phyloP scores from a whole-genome alignment of 2,888 invertebrate genomes.

The Drosophila mayaguana region DNA sequence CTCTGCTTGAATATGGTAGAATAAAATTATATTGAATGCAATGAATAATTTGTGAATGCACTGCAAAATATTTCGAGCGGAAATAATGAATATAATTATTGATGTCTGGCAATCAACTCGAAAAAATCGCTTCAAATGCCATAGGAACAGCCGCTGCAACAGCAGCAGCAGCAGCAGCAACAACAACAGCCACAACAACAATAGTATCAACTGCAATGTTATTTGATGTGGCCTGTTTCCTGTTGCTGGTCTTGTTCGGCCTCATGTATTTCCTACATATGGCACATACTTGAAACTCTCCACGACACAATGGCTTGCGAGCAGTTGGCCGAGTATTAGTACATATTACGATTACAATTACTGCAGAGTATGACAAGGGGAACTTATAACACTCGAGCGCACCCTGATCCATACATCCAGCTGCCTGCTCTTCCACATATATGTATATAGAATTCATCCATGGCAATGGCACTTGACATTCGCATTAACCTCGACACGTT shows the following conservation, averaged over 20 bases:
- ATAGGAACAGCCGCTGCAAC: slow-evolving; percentile 5
- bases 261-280: slow-evolving; percentile 60
- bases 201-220: slow-evolving; percentile 42
- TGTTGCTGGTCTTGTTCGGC: slow-evolving; percentile 50
- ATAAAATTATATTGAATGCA: not conserved
- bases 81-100: slow-evolving; percentile 45
- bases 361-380: slow-evolving; percentile 30
- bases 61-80: slow-evolving; percentile 41
- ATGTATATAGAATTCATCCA: slow-evolving; percentile 49
- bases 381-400: slow-evolving; percentile 68
- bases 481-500: slow-evolving; percentile 42
- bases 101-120: slow-evolving; percentile 28
- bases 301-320: slow-evolving; percentile 30
- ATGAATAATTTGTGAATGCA: slow-evolving; percentile 2
- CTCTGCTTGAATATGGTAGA: not conserved
- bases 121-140: slow-evolving; percentile 18
- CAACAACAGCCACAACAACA: slow-evolving; percentile 14
- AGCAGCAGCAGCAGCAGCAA: slow-evolving; percentile 3
- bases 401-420: slow-evolving; percentile 11
- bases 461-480: slow-evolving; percentile 75
- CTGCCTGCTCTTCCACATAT: slow-evolving; percentile 5
- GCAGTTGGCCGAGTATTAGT: slow-evolving; percentile 42
- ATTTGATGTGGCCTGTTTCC: slow-evolving; percentile 63
- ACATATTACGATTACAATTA: slow-evolving; percentile 54
- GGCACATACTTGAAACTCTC: slow-evolving; percentile 19